Evolutionary conservation across 2,113 vertebrate species (phyloP).

Genomic region (Phainopepla nitens): DNA sequence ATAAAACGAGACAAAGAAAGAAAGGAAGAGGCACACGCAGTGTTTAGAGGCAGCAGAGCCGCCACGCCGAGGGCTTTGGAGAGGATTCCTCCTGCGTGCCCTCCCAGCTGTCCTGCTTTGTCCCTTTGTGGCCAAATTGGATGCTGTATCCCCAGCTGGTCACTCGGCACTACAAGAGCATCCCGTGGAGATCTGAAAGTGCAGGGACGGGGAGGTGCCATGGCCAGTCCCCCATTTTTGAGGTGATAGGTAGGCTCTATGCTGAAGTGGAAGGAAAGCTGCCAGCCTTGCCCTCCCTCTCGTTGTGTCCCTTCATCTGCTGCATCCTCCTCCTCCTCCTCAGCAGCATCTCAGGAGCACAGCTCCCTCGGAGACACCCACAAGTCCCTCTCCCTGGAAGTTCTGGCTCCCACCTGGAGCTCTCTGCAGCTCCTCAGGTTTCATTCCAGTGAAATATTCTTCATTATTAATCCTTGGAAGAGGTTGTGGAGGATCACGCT

Average conservation of each 20-base stretch:
- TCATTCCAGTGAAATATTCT: background rate
- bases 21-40: background rate
- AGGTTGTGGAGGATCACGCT: background rate
- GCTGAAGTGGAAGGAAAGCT: background rate
- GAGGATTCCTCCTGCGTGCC: background rate
- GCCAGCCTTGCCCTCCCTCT: background rate
- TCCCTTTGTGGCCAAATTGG: background rate
- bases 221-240: rapidly evolving
- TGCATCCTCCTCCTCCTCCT: background rate
- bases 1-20: conserved; percentile 6
- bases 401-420: background rate
- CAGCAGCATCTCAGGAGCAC: too few species aligned
- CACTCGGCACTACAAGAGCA: background rate
- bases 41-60: background rate
- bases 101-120: background rate
- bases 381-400: background rate
- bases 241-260: background rate
- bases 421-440: background rate
- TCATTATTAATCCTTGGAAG: background rate
- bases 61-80: background rate
- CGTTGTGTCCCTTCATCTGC: rapidly evolving
- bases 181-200: rapidly evolving
- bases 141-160: background rate
- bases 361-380: rapidly evolving
- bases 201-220: rapidly evolving